These are phyloP conservation scores for Poecilia picta DNA, from an alignment of 2,797 vertebrate genomes.

Conservation along the genomic window DNA sequence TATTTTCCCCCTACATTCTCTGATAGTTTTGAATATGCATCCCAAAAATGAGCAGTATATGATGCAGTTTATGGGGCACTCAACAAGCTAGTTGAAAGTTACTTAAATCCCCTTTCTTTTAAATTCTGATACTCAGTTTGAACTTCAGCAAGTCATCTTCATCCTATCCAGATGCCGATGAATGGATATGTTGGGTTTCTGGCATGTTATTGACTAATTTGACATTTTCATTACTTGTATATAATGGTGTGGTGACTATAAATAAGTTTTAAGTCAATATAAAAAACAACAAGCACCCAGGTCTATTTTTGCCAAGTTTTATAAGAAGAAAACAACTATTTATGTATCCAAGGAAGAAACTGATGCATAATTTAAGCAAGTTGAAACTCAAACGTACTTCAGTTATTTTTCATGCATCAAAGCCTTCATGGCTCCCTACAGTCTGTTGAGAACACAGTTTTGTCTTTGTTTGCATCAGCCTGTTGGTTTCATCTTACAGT, in stretches of 20 bases:
- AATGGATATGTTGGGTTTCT: neutral
- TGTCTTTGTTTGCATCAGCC: conserved; percentile 8
- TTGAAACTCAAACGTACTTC: neutral
- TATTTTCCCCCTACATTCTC: neutral
- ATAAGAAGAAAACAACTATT: neutral
- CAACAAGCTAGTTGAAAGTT: neutral
- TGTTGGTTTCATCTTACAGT: neutral
- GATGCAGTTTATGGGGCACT: too few species aligned
- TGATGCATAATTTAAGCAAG: neutral
- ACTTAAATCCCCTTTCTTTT: too few species aligned
- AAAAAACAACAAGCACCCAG: neutral
- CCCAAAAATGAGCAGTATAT: neutral
- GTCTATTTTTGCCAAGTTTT: neutral
- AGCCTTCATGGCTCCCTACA: neutral
- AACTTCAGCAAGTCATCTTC: too few species aligned
- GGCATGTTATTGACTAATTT: neutral
- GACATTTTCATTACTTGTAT: neutral
- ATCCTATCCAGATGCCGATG: neutral
- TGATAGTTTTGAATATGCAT: neutral
- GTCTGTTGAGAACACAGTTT: neutral
- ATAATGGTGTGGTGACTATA: neutral
- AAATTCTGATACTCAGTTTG: too few species aligned
- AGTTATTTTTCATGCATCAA: neutral
- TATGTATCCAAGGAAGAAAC: neutral
- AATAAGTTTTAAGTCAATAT: neutral